phyloP scores from a whole-genome alignment of 2,888 invertebrate genomes.

The Gandaritis pyraliata region DNA sequence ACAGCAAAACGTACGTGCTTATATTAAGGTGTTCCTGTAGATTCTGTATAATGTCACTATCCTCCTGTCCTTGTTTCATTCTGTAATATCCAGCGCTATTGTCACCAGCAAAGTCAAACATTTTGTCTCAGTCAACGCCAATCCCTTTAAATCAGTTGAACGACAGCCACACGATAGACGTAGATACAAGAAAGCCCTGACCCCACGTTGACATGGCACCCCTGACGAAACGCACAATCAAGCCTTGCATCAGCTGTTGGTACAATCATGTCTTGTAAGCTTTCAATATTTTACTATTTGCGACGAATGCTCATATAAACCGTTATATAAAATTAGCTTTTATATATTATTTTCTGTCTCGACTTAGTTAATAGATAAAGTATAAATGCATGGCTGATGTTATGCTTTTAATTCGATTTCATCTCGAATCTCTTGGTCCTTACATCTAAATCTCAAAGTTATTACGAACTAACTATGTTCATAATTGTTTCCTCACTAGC shows the following conservation, averaged over 20 bases:
- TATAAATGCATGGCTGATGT: not conserved
- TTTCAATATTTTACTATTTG: slow-evolving; percentile 23
- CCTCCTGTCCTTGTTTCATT: too few species aligned
- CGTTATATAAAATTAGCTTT: too few species aligned
- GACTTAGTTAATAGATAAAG: not conserved
- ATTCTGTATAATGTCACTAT: too few species aligned
- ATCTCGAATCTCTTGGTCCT: not conserved
- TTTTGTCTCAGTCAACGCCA: not conserved
- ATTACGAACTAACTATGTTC: slow-evolving; percentile 2
- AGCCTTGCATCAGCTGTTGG: slow-evolving; percentile 36
- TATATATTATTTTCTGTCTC: too few species aligned
- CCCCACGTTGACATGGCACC: slow-evolving; percentile 26
- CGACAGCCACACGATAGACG: slow-evolving; percentile 7
- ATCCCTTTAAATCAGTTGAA: slow-evolving; percentile 1
- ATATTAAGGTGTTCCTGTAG: too few species aligned
- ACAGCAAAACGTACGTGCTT: too few species aligned
- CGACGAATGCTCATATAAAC: too few species aligned
- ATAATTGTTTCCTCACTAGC: slow-evolving; percentile 22
- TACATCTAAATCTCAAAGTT: slow-evolving; percentile 9
- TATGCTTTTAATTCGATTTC: not conserved
- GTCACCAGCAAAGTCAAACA: not conserved
- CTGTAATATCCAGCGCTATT: too few species aligned
- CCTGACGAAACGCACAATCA: slow-evolving; percentile 34
- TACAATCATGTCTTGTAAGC: slow-evolving; percentile 22
- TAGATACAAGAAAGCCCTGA: slow-evolving; percentile 35